These are phyloP conservation scores for Marmota monax DNA, from an alignment of 2,113 vertebrate species.

Conservation along the genomic window DNA sequence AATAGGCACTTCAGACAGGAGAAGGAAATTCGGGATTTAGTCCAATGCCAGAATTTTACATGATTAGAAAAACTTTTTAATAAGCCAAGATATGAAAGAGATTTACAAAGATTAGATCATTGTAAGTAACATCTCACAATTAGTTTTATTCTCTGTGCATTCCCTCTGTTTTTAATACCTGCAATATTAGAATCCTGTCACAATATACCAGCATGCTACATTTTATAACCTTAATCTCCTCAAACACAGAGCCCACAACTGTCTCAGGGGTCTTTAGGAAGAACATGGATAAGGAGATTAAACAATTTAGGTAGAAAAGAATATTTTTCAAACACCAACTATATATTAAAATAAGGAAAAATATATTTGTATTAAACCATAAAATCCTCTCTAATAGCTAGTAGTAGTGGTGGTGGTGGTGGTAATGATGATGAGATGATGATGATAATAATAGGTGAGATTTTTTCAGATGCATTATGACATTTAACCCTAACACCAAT, in stretches of 20 bases:
- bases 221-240: background rate
- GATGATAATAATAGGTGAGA: background rate
- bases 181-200: background rate
- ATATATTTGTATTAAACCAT: background rate
- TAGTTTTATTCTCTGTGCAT: background rate
- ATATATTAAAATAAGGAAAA: slow-evolving; percentile 47
- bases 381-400: background rate
- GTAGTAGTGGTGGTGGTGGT: background rate
- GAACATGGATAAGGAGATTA: background rate
- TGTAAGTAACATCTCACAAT: slow-evolving; percentile 43
- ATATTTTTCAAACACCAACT: slow-evolving; percentile 21
- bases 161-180: slow-evolving; percentile 4
- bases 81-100: background rate
- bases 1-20: background rate
- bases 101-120: slow-evolving; percentile 30
- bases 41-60: background rate
- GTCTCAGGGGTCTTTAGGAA: background rate
- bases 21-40: slow-evolving; percentile 53
- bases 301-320: slow-evolving; percentile 29
- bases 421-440: background rate
- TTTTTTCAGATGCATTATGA: slow-evolving; percentile 28
- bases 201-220: background rate
- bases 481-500: background rate
- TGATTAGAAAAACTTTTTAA: background rate
- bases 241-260: background rate